These are phyloP conservation scores for Anomalospiza imberbis DNA, from an alignment of 2,797 vertebrate species.

Conservation along the genomic window DNA sequence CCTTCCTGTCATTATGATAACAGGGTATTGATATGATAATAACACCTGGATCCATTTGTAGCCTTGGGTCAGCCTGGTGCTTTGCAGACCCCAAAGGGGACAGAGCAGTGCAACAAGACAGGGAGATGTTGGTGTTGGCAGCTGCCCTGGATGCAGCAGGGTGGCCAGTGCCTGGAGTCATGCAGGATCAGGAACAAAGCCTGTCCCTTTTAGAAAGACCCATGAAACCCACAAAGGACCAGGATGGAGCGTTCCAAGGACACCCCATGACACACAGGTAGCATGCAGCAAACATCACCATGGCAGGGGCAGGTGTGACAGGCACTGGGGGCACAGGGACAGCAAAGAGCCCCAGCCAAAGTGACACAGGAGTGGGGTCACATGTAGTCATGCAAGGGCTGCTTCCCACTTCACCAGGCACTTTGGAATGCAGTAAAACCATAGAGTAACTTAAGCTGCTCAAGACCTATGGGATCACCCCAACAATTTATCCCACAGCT, in stretches of 20 bases:
- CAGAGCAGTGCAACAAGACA: accelerated
- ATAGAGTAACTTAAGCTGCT: neutral
- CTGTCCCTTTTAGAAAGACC: neutral
- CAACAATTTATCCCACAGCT: neutral
- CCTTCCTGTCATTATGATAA: neutral
- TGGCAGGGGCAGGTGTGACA: neutral
- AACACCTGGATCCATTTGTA: neutral
- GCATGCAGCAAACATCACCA: neutral
- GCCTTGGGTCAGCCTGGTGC: neutral
- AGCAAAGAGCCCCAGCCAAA: neutral
- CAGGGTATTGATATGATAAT: neutral
- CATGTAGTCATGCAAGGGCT: accelerated
- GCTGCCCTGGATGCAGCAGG: neutral
- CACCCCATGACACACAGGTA: no score
- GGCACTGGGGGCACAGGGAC: neutral
- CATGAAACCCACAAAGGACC: neutral
- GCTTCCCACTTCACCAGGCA: neutral
- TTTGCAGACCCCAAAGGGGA: neutral
- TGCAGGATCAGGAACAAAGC: neutral
- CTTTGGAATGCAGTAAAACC: neutral
- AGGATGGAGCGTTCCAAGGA: neutral
- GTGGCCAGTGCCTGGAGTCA: neutral
- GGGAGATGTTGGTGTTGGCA: neutral
- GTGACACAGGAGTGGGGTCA: neutral
- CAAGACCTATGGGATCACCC: neutral